Evolutionary conservation across 2,888 invertebrate species (phyloP).

Genomic region (Anthophora plumipes): DNA sequence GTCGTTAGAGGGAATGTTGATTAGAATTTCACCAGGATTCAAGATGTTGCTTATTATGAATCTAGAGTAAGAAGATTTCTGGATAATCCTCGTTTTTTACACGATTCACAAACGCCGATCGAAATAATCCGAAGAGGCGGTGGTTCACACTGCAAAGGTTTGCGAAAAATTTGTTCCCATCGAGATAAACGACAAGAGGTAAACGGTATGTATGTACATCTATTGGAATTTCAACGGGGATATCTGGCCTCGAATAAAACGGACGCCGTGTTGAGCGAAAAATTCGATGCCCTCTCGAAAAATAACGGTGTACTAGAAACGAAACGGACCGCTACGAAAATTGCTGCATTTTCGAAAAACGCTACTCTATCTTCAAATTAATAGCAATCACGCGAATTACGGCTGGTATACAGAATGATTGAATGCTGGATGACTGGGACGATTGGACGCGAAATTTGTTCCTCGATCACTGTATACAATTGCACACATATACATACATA

Average conservation of each 20-base stretch:
- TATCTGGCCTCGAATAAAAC: no score
- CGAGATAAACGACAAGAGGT: no score
- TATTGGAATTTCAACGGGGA: no score
- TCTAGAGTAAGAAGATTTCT: not conserved
- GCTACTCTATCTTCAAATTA: not conserved
- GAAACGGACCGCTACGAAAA: not conserved
- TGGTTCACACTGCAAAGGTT: no score
- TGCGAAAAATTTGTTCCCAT: no score
- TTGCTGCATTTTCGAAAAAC: not conserved
- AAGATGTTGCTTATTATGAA: not conserved
- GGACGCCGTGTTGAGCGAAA: no score
- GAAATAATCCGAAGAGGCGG: no score
- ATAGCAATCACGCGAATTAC: slow-evolving; percentile 6
- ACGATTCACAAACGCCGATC: no score
- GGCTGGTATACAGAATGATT: not conserved
- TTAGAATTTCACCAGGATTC: not conserved
- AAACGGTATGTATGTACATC: no score
- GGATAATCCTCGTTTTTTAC: no score
- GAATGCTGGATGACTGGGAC: slow-evolving; percentile 36
- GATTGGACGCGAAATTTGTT: slow-evolving; percentile 37
- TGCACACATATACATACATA: no score
- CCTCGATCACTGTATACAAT: slow-evolving; percentile 58
- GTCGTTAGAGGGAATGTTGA: not conserved
- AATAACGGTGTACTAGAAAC: not conserved
- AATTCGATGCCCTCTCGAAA: no score